Conservation (phyloP, 1,140 invertebrate genomes). For the Copidosoma floridanum region DNA sequence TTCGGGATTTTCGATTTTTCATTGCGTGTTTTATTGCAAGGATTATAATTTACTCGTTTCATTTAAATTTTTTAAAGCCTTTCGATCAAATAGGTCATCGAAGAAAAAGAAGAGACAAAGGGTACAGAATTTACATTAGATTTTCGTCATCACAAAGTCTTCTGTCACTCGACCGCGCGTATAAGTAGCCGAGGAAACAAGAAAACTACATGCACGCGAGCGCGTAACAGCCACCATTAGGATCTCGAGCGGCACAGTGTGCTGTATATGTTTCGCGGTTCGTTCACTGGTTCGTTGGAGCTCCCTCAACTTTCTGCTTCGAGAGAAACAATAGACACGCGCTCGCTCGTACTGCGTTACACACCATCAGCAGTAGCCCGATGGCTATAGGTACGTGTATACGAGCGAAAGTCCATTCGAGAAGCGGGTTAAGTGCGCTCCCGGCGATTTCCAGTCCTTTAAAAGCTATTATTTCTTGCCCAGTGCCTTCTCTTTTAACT, state of each 20-base stretch:
- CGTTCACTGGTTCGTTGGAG: slow-evolving; percentile 23
- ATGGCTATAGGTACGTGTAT: background rate
- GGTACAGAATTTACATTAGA: no score
- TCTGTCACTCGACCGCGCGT: background rate
- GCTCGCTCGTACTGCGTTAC: slow-evolving; percentile 8
- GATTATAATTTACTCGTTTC: no score
- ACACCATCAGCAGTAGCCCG: background rate
- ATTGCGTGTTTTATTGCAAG: no score
- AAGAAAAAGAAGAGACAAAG: no score
- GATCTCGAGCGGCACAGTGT: slow-evolving; percentile 22
- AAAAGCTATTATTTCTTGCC: slow-evolving; percentile 43
- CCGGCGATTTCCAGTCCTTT: slow-evolving; percentile 41
- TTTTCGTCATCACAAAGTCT: no score
- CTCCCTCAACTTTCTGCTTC: no score
- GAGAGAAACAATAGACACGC: slow-evolving; percentile 35
- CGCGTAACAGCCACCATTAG: slow-evolving; percentile 27
- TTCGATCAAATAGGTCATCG: no score
- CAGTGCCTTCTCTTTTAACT: no score
- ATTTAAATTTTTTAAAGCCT: no score
- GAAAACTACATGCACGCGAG: background rate
- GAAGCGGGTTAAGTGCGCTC: slow-evolving; percentile 45
- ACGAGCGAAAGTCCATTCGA: slow-evolving; percentile 40
- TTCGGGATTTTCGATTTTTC: no score
- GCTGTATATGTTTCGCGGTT: slow-evolving; percentile 32
- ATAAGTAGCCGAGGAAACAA: background rate